Evolutionary conservation across 1,140 invertebrate genomes (phyloP), one percentile per base, ranked within the genome.

Genomic region (Drosophila miranda): DNA sequence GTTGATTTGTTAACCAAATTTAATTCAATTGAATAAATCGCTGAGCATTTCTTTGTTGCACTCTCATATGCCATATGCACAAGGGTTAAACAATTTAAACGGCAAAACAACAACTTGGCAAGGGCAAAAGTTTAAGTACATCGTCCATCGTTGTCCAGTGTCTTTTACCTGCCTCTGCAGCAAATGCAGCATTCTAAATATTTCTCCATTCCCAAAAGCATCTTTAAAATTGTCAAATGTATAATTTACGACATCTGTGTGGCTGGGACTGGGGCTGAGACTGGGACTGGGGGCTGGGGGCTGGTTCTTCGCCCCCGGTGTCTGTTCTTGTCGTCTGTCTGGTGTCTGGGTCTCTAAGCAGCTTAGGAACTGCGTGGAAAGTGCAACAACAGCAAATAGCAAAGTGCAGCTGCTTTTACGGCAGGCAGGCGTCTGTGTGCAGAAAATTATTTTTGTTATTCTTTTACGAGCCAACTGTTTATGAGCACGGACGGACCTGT

Each of bases 21-120:
- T 69, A 84, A 86, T 63, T 86, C 77, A 84, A 84, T 86, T 84
- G 63, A 74, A 72, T 73, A 51, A 76, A 53, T 46, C 53, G 53
- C 34, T 45, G 26, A 46, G 28, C 45, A 45, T 21, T 42, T 41
- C 16, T 69, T 8, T 26, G 16, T n/a, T 13, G 23, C 14, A 7
- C 13, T 28, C 34, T 3, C 34, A 38, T 38, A 38, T 46, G 8
- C 14, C 8, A 19, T 19, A 19, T 19, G 19, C 19, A 45, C 13
- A 48, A 54, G 23, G 9, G 38, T 49, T 38, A 38, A 46, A 21
- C 14, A 19, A 19, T 26, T 50, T 42, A 28, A 7, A 45, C 5
- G 8, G 3, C 16, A 57, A 16, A 16, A 6, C 1, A 0, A 6
- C n/a, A 42, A 16, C 6, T 9, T 2, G 8, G 6, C 6, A 21